Evolutionary conservation across 2,888 invertebrate species (phyloP).

Genomic region (Sminthurinus aureus): DNA sequence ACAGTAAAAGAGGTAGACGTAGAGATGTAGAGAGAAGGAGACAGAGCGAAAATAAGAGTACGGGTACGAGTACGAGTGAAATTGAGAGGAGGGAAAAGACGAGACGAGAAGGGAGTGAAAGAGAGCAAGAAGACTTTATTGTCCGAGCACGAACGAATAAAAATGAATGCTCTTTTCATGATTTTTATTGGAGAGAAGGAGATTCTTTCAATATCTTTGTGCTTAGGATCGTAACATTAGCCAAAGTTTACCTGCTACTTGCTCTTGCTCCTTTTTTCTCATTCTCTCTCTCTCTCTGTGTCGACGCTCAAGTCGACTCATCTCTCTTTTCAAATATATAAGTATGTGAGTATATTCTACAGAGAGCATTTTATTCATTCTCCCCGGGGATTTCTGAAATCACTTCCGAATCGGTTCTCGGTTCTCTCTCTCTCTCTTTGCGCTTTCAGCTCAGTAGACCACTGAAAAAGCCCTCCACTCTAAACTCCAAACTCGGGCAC

Average conservation of each 20-base stretch:
- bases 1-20: too few relatives aligned
- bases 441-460: conserved; percentile 40
- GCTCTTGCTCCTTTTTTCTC: neutral
- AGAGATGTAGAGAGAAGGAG: neutral
- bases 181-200: conserved; percentile 33
- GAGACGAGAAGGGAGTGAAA: neutral
- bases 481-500: conserved; percentile 16
- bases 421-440: neutral
- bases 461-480: conserved; percentile 41
- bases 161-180: conserved; percentile 41
- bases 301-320: neutral
- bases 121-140: conserved; percentile 34
- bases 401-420: conserved; percentile 42
- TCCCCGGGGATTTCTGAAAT: conserved; percentile 42
- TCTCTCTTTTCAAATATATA: conserved; percentile 34
- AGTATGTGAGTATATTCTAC: conserved; percentile 28
- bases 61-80: neutral
- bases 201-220: conserved; percentile 38
- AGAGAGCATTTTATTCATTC: conserved; percentile 42
- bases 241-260: conserved; percentile 42
- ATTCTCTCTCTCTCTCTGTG: too few relatives aligned
- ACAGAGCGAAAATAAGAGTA: neutral
- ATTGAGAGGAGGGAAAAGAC: neutral
- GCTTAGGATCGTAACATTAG: conserved; percentile 37
- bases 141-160: conserved; percentile 38